Evolutionary conservation across 2,113 vertebrate species (phyloP).

Genomic region (Syngnathus scovelli): DNA sequence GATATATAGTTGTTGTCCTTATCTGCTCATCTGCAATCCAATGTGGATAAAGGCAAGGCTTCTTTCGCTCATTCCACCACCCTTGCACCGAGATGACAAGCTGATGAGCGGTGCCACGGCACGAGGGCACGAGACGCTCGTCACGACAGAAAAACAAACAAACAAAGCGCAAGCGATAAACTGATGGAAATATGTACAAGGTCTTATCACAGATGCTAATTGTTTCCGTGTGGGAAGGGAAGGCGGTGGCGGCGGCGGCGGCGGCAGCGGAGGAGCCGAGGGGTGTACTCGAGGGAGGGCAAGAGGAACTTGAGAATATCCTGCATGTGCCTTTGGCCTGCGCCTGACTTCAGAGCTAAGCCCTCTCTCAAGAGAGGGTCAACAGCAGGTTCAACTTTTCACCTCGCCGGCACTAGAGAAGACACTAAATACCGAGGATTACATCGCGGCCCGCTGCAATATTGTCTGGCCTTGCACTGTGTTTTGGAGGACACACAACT

Average conservation of each 20-base stretch:
- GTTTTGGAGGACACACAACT: slow-evolving; percentile 17
- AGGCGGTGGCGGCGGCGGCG: slow-evolving; percentile 6
- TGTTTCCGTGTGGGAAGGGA: slow-evolving; percentile 59
- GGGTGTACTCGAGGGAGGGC: slow-evolving; percentile 42
- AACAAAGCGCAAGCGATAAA: slow-evolving; percentile 50
- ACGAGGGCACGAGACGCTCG: slow-evolving; percentile 55
- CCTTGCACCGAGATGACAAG: slow-evolving; percentile 56
- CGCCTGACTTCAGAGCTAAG: slow-evolving; percentile 66
- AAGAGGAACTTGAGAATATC: slow-evolving; percentile 69
- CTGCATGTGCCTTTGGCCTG: slow-evolving; percentile 63
- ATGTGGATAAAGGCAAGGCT: slow-evolving; percentile 64
- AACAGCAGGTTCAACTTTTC: slow-evolving; percentile 70
- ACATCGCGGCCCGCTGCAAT: slow-evolving; percentile 38
- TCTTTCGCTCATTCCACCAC: slow-evolving; percentile 34
- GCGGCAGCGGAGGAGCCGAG: slow-evolving; percentile 14
- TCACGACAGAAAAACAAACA: slow-evolving; percentile 55
- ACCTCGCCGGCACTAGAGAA: slow-evolving; percentile 62
- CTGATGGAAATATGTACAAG: slow-evolving; percentile 66
- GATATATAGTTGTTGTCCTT: slow-evolving; percentile 63
- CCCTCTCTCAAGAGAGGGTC: slow-evolving; percentile 64
- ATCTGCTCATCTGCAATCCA: slow-evolving; percentile 70
- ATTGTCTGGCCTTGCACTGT: slow-evolving; percentile 25
- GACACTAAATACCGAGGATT: slow-evolving; percentile 57
- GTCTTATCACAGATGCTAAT: slow-evolving; percentile 70
- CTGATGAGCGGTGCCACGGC: slow-evolving; percentile 61